Evolutionary conservation across 2,888 invertebrate genomes (phyloP).

Genomic region (Noctua janthina): DNA sequence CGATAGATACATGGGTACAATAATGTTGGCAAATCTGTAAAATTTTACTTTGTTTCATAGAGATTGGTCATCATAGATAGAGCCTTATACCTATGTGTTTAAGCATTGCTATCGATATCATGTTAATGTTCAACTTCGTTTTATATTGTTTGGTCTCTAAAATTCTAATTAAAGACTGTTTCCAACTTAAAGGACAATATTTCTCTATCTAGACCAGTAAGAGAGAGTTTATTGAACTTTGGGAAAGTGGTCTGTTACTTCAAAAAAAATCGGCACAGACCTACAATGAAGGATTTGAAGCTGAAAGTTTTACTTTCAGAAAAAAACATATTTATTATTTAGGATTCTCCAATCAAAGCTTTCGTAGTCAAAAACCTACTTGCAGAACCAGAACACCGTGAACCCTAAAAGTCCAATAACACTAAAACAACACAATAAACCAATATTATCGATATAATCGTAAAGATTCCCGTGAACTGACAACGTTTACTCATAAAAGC

Average conservation of each 20-base stretch:
- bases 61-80: not conserved
- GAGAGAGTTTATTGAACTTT: not conserved
- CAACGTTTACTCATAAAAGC: constrained; percentile 83
- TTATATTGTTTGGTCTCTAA: not conserved
- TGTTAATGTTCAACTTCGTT: not conserved
- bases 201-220: not conserved
- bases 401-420: constrained; percentile 46
- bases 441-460: constrained; percentile 67
- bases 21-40: not conserved
- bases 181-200: not conserved
- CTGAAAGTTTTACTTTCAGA: not conserved
- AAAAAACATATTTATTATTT: not conserved
- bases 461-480: constrained; percentile 73
- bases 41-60: not conserved
- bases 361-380: constrained; percentile 16
- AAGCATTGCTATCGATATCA: not conserved
- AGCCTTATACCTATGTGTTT: not conserved
- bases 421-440: constrained; percentile 65
- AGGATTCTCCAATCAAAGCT: not conserved
- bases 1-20: not conserved
- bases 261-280: not conserved
- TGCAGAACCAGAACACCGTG: constrained; percentile 13
- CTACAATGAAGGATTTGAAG: not conserved
- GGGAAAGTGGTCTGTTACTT: not conserved
- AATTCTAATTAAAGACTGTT: not conserved